A percentile compares a stretch with the other conserved stretches of the same genome.
phyloP scores from a whole-genome alignment of 2,797 vertebrate genomes.

The Hybognathus amarus region DNA sequence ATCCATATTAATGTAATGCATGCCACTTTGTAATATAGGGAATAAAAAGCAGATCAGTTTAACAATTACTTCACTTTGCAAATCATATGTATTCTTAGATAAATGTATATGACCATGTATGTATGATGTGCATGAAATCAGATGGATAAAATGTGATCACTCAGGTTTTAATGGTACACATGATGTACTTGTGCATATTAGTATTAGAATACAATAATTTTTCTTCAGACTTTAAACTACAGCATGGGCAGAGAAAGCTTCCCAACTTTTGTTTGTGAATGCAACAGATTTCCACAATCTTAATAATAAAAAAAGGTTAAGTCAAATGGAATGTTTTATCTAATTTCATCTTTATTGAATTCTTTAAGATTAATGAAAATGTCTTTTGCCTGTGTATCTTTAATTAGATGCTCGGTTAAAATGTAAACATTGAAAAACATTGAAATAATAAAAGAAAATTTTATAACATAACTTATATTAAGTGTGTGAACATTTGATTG shows the following conservation, averaged over 20 bases:
- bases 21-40: neutral
- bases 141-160: slow-evolving; percentile 60
- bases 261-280: neutral
- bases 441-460: no score
- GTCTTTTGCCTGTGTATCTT: neutral
- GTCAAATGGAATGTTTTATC: neutral
- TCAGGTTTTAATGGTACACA: slow-evolving; percentile 69
- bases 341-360: neutral
- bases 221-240: neutral
- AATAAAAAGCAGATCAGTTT: neutral
- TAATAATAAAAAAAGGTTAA: neutral
- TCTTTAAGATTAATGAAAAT: neutral
- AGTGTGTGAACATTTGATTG: no score
- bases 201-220: neutral
- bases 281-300: neutral
- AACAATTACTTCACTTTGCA: slow-evolving; percentile 30
- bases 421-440: no score
- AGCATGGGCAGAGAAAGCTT: slow-evolving; percentile 33
- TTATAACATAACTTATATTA: no score
- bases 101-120: neutral
- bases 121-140: slow-evolving; percentile 73
- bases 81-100: slow-evolving; percentile 44
- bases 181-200: slow-evolving; percentile 51
- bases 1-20: neutral
- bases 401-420: neutral